Evolutionary conservation across 2,113 vertebrate genomes (phyloP).

Genomic region (Psittacus erithacus): DNA sequence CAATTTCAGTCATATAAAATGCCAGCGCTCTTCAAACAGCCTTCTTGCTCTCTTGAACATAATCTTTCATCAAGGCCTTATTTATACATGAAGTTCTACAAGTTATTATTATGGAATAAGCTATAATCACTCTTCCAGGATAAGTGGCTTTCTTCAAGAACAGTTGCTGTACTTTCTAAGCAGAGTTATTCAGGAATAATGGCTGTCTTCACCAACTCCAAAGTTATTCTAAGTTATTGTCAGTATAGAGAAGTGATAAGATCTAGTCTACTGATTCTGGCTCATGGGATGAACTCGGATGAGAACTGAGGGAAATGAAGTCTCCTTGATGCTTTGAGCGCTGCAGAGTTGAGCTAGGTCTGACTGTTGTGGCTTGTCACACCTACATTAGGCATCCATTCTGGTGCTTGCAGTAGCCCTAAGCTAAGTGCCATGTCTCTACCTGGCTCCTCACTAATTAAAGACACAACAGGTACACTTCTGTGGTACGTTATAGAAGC

Average conservation of each 20-base stretch:
- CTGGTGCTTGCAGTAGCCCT: neutral
- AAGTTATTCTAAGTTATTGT: neutral
- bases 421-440: neutral
- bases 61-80: slow-evolving; percentile 30
- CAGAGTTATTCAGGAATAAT: slow-evolving; percentile 10
- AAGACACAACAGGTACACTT: neutral
- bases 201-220: neutral
- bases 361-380: neutral
- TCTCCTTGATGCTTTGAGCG: neutral
- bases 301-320: neutral
- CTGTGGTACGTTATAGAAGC: neutral
- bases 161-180: slow-evolving; percentile 26
- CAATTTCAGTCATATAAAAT: neutral
- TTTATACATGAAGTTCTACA: slow-evolving; percentile 17
- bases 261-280: neutral
- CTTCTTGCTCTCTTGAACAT: slow-evolving; percentile 21
- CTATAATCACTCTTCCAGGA: slow-evolving; percentile 12
- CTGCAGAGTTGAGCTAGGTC: neutral
- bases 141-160: slow-evolving; percentile 43
- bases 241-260: neutral
- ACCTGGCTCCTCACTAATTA: neutral
- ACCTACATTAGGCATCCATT: neutral
- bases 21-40: neutral
- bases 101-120: slow-evolving; percentile 18
- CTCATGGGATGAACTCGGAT: neutral